Conservation (phyloP, 2,113 vertebrate genomes). For the Platysteira castanea region DNA sequence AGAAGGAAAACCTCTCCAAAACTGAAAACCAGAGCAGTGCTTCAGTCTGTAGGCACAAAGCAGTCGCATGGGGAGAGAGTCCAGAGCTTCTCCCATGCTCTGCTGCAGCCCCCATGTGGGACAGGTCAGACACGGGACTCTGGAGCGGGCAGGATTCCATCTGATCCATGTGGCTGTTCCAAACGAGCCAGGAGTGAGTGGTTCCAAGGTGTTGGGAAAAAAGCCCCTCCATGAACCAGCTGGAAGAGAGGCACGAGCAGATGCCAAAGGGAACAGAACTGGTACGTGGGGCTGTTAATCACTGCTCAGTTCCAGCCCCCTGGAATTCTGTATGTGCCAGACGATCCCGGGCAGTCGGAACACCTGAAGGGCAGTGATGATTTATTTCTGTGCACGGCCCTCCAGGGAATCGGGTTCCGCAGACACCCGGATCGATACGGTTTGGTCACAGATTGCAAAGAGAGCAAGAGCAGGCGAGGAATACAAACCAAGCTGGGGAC, state of each 20-base stretch:
- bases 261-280: fast-evolving
- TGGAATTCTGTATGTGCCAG: not conserved
- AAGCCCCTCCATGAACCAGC: fast-evolving
- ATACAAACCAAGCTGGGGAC: not conserved
- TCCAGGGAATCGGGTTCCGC: not conserved
- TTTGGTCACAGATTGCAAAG: not conserved
- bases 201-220: fast-evolving
- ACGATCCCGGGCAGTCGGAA: fast-evolving
- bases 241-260: not conserved
- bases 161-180: not conserved
- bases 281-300: not conserved
- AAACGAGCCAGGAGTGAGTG: fast-evolving
- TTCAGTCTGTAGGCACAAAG: not conserved
- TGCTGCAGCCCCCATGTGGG: not conserved
- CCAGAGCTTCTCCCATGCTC: not conserved
- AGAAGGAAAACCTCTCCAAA: not conserved
- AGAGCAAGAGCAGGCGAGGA: not conserved
- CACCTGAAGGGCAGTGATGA: not conserved
- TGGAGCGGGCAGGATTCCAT: not conserved
- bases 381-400: not conserved
- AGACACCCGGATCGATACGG: not conserved
- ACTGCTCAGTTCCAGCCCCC: not conserved
- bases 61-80: fast-evolving
- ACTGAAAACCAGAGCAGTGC: not conserved
- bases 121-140: not conserved